A percentile compares a stretch with the other conserved stretches of the same genome.
Conservation (phyloP, 2,888 invertebrate species). For the Operophtera brumata region DNA sequence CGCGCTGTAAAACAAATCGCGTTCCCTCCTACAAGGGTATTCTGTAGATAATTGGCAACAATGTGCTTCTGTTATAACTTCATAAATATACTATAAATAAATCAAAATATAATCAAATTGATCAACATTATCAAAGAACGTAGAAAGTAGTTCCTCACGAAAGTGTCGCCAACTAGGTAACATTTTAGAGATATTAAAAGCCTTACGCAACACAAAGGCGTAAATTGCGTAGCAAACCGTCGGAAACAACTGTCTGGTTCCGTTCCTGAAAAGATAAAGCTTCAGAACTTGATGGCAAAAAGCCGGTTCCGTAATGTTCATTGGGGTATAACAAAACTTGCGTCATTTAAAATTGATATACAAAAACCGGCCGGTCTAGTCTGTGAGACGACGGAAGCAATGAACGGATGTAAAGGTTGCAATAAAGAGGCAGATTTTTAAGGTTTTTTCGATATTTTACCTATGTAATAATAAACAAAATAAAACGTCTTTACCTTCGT, state of each 20-base stretch:
- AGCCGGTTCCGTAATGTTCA: conserved; percentile 42
- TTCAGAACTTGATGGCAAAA: conserved; percentile 42
- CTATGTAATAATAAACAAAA: too few species aligned
- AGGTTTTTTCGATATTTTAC: too few species aligned
- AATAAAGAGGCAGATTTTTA: too few species aligned
- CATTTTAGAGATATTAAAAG: conserved; percentile 24
- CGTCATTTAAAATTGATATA: conserved; percentile 27
- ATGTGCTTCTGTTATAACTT: too few species aligned
- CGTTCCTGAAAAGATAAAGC: conserved; percentile 43
- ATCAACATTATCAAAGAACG: too few species aligned
- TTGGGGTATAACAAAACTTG: conserved; percentile 42
- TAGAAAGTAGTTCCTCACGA: conserved; percentile 18
- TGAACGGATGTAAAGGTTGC: conserved; percentile 5
- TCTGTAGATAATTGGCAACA: too few species aligned
- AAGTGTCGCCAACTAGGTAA: conserved; percentile 20
- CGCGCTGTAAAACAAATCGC: too few species aligned
- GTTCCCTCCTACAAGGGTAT: too few species aligned
- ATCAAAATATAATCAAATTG: too few species aligned
- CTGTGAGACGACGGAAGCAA: conserved; percentile 7
- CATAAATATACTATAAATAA: too few species aligned
- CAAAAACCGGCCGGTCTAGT: conserved; percentile 2
- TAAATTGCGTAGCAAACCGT: conserved; percentile 28
- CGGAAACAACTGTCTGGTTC: conserved; percentile 37
- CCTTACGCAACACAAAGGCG: conserved; percentile 21
- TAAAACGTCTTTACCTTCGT: too few species aligned